phyloP scores from a whole-genome alignment of 2,113 vertebrate genomes.

The Sclerurus mexicanus region DNA sequence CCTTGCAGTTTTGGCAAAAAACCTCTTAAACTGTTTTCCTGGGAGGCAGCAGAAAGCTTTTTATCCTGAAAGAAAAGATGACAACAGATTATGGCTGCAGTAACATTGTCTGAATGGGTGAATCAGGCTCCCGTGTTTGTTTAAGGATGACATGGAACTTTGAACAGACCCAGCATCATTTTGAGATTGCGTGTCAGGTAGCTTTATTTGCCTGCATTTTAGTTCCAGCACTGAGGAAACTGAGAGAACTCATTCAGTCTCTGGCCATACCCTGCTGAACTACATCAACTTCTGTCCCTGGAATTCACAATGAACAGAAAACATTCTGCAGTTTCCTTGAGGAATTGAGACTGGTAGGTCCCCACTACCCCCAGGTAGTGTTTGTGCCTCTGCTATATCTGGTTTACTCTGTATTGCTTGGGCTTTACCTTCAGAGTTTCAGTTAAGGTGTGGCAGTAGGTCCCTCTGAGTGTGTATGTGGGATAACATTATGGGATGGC shows the following conservation, averaged over 20 bases:
- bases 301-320: neutral
- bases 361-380: neutral
- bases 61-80: neutral
- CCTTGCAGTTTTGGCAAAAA: neutral
- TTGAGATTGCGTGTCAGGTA: neutral
- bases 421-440: neutral
- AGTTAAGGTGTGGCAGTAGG: neutral
- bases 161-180: neutral
- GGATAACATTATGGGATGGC: neutral
- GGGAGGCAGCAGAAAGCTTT: neutral
- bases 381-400: neutral
- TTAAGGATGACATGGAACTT: neutral
- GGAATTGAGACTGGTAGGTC: neutral
- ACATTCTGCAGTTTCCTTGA: neutral
- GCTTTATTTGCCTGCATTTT: neutral
- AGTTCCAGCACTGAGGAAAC: neutral
- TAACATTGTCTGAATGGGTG: neutral
- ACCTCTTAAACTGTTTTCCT: neutral
- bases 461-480: neutral
- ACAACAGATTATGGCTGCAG: neutral
- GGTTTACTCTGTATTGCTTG: neutral
- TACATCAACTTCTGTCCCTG: neutral
- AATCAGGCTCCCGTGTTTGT: neutral
- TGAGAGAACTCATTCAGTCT: neutral
- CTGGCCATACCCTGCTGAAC: neutral